Base-by-base conservation (phyloP, 2,113 vertebrate genomes). In the Mobula hypostoma region DNA sequence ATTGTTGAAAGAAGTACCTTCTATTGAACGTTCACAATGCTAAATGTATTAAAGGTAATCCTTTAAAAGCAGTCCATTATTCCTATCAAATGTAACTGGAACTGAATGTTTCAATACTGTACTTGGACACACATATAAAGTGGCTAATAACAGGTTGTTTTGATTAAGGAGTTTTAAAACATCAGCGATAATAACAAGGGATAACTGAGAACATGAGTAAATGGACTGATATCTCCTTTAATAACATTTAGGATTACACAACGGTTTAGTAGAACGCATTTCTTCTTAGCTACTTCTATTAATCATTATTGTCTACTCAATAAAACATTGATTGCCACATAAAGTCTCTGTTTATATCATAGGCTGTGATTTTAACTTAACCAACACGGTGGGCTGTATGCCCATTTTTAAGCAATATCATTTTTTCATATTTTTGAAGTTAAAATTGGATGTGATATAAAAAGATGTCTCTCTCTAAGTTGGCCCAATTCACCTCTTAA, bases 291-390 rank as follows among this genome's bases (percentile, higher is more conserved):
- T 92, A 88, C 83, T 48, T 83, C 7, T 72, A 24, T 72, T 4
- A 92, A 72, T 72, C 90, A 72, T 63, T 88, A 63, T 36, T 90
- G 63, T 56, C 68, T 72, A 24, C 11, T 40, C 70, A 56, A 48
- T 29, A 93, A 74, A 93, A 40, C 12, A 56, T 21, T 74, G 90
- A 21, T 68, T 48, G 36, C 32, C 9, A 9, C 6, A 48, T 36
- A 93, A 36, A 74, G 19, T 40, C 40, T 36, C 36, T 40, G 36
- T 74, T 93, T 93, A 93, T 63, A 5, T 66, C 58, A 88, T 88
- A 7, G 5, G 5, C 61, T 88, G 85, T 90, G n/a, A 90, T 90
- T 90, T 90, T 36, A 90, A 90, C 61, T 61, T 68, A 32, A 90
- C 63, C 85, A 29, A 32, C 12, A 12, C 1, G 61, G 8, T 7